phyloP scores from a whole-genome alignment of 2,797 vertebrate species.

The Eulemur albifrons region DNA sequence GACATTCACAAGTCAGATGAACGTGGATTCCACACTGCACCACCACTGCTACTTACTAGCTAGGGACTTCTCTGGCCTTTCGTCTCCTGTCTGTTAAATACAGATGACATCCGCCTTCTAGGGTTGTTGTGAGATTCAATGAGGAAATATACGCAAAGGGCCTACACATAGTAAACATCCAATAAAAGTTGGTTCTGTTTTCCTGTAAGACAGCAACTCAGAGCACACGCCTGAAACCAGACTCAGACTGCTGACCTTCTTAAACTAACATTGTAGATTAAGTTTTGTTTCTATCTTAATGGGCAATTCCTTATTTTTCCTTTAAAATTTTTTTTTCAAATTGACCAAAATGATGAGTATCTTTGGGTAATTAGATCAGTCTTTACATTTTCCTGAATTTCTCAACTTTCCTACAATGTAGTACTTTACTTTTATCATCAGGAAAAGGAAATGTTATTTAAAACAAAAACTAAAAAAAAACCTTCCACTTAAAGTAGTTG shows the following conservation, averaged over 20 bases:
- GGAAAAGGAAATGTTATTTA: slow-evolving; percentile 33
- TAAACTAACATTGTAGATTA: not conserved
- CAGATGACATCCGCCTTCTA: not conserved
- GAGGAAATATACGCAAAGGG: slow-evolving; percentile 41
- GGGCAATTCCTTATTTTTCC: slow-evolving; percentile 23
- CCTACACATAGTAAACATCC: not conserved
- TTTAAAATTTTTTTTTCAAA: slow-evolving; percentile 35
- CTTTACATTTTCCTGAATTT: slow-evolving; percentile 31
- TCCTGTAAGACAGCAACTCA: slow-evolving; percentile 49
- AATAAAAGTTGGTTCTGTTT: slow-evolving; percentile 67
- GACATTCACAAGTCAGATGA: not conserved
- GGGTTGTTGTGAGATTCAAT: not conserved
- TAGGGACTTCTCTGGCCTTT: slow-evolving; percentile 19
- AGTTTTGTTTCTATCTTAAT: slow-evolving; percentile 47
- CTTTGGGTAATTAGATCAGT: not conserved
- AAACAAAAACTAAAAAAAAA: not conserved
- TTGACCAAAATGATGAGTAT: not conserved
- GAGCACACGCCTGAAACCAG: slow-evolving; percentile 55
- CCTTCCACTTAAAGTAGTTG: slow-evolving; percentile 32
- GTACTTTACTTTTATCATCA: not conserved
- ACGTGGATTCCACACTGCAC: rapidly evolving
- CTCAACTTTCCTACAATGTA: slow-evolving; percentile 27
- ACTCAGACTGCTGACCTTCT: not conserved
- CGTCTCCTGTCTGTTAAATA: not conserved
- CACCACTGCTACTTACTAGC: not conserved